These are phyloP conservation scores for Leptopilina drosophilae DNA, from an alignment of 2,888 invertebrate species.

Conservation along the genomic window DNA sequence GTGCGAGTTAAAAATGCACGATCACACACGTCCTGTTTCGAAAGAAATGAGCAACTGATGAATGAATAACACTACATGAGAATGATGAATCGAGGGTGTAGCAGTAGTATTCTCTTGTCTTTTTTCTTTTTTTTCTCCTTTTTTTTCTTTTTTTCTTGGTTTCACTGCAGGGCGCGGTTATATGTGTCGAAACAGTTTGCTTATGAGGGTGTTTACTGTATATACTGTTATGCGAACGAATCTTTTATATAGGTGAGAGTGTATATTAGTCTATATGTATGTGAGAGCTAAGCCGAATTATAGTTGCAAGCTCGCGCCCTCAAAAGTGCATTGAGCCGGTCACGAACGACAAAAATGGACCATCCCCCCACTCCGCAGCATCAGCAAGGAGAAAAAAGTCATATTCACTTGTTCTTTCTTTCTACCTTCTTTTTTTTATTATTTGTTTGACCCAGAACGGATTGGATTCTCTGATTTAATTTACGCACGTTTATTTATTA, in stretches of 20 bases:
- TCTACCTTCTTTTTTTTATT: too few species aligned
- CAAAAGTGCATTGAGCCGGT: slow-evolving; percentile 69
- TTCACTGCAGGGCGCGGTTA: slow-evolving; percentile 30
- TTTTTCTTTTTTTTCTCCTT: slow-evolving; percentile 34
- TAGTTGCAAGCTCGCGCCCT: slow-evolving; percentile 70
- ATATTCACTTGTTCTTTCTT: slow-evolving; percentile 35
- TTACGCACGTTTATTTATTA: background rate
- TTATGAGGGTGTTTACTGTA: slow-evolving; percentile 43
- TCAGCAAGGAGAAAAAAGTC: background rate
- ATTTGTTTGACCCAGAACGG: slow-evolving; percentile 39
- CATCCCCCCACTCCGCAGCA: background rate
- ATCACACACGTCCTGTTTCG: slow-evolving; percentile 59
- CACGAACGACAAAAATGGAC: slow-evolving; percentile 65
- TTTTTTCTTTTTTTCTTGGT: too few species aligned
- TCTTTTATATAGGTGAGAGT: slow-evolving; percentile 60
- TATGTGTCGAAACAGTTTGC: slow-evolving; percentile 46
- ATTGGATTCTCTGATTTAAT: slow-evolving; percentile 32
- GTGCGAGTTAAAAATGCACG: slow-evolving; percentile 61
- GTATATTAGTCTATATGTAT: slow-evolving; percentile 10
- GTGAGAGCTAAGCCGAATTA: slow-evolving; percentile 66
- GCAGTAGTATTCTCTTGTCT: slow-evolving; percentile 56
- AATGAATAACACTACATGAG: slow-evolving; percentile 56
- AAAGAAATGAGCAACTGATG: slow-evolving; percentile 50
- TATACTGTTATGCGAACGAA: slow-evolving; percentile 48
- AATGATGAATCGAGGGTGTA: slow-evolving; percentile 63